Base-by-base conservation (phyloP, 2,888 invertebrate species). In the Hymenopus coronatus region DNA sequence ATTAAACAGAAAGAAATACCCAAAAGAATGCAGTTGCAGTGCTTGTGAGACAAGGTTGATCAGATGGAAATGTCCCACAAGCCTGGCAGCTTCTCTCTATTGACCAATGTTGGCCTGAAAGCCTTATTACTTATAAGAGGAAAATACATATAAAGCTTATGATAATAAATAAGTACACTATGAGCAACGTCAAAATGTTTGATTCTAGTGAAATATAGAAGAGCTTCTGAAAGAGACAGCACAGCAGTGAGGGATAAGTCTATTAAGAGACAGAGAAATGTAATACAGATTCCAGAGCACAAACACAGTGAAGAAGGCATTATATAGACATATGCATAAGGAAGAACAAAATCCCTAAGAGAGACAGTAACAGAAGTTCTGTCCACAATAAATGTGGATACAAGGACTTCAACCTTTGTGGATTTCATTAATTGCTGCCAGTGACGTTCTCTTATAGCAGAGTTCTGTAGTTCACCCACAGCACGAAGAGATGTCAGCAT, bases 381-480 rank as follows among this genome's bases (percentile, higher is more conserved):
- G 54, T 20, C 54, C 4, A 20, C 1, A 70, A 40, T 12, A 40
- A 40, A 12, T 0, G 20, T 20, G 54, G 25, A 70, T 20, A 15
- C 6, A 70, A 70, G 25, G 15, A 70, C 54, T n/a, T 25, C 27
- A n/a, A 97, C 98, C 97, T 98, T 98, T 28, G 99, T 99, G 87
- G 98, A 98, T 92, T 96, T 96, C 98, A 99, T 99, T 88, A 99
- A 95, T 93, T 99, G 98, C 92, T 98, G 96, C 99, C 99, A 99
- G 94, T 99, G 99, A 30, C 99, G 95, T 93, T 99, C 98, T 90
- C 99, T 95, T 91, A 99, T 98, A 0, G 99, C 98, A 83, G 98
- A 97, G 94, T 99, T 99, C 94, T 99, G 99, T 4, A 99, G 94
- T 93, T 99, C 99, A 83, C 98, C 98, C 3, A 99, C 99, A 8